phyloP scores from a whole-genome alignment of 1,140 invertebrate genomes.

The Solenopsis fugax region DNA sequence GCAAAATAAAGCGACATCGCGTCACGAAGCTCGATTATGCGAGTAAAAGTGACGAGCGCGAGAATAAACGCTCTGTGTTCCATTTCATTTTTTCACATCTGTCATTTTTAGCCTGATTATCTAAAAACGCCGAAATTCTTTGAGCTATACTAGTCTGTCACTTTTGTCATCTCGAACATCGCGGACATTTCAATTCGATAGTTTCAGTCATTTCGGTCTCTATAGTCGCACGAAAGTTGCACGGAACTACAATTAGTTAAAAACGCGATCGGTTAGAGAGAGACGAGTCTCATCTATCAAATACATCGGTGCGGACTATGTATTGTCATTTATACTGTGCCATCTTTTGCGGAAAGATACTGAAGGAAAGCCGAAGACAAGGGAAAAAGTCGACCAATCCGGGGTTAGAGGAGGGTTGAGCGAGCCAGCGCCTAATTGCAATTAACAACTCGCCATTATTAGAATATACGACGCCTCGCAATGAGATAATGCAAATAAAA shows the following conservation, averaged over 20 bases:
- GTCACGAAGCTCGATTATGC: conserved; percentile 11
- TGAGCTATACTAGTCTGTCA: not conserved
- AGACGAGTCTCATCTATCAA: conserved; percentile 8
- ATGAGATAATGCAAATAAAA: conserved; percentile 87
- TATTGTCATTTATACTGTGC: not conserved
- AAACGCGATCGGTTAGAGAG: conserved; percentile 29
- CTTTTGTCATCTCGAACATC: conserved; percentile 25
- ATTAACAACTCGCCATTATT: conserved; percentile 87
- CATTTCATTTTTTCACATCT: no score
- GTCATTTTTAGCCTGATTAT: not conserved
- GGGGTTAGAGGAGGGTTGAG: conserved; percentile 61
- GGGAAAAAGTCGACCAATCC: conserved; percentile 49
- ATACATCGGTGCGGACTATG: not conserved
- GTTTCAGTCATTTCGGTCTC: not conserved
- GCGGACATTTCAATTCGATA: conserved; percentile 16
- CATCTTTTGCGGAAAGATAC: conserved; percentile 29
- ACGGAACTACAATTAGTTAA: conserved; percentile 19
- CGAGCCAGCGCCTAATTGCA: conserved; percentile 84
- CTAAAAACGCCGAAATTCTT: no score
- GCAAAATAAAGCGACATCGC: conserved; percentile 20
- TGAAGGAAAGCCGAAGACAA: conserved; percentile 2
- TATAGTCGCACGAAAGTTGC: not conserved
- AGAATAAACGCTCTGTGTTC: not conserved
- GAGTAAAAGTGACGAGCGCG: not conserved
- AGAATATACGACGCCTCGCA: conserved; percentile 86